Conservation (phyloP, 2,888 invertebrate genomes). For the Lasioglossum zephyrum region DNA sequence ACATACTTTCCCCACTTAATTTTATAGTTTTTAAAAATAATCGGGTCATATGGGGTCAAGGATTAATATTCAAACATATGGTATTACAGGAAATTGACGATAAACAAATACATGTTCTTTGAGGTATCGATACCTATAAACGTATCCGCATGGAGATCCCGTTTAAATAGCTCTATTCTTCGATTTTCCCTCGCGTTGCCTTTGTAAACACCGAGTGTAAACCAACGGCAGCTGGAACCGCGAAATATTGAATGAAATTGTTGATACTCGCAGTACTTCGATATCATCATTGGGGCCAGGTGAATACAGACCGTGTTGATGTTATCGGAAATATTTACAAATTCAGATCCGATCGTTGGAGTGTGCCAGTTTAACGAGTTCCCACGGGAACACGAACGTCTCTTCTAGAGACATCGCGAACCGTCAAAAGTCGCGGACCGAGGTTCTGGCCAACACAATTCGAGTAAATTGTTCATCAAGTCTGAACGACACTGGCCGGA, state of each 20-base stretch:
- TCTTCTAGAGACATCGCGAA: constrained; percentile 6
- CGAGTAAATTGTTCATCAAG: constrained; percentile 53
- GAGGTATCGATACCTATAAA: neutral
- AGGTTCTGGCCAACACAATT: constrained; percentile 40
- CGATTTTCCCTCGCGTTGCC: neutral
- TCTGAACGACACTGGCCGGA: constrained; percentile 23
- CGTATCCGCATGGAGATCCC: neutral
- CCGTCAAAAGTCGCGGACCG: constrained; percentile 16
- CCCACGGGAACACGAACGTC: neutral
- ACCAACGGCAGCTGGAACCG: neutral
- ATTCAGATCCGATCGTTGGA: constrained; percentile 14
- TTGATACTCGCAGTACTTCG: constrained; percentile 24
- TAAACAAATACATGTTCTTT: neutral
- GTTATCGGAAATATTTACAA: constrained; percentile 46
- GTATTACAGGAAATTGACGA: neutral
- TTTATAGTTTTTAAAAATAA: neutral
- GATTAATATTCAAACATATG: neutral
- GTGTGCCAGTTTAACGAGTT: constrained; percentile 2
- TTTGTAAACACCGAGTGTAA: constrained; percentile 23
- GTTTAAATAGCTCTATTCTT: constrained; percentile 34
- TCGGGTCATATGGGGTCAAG: neutral
- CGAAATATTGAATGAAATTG: constrained; percentile 48
- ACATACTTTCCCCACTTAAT: neutral
- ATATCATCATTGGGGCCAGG: neutral
- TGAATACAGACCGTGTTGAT: constrained; percentile 14